phyloP scores from a whole-genome alignment of 1,140 invertebrate genomes.

The Diplogasteroides magnus region DNA sequence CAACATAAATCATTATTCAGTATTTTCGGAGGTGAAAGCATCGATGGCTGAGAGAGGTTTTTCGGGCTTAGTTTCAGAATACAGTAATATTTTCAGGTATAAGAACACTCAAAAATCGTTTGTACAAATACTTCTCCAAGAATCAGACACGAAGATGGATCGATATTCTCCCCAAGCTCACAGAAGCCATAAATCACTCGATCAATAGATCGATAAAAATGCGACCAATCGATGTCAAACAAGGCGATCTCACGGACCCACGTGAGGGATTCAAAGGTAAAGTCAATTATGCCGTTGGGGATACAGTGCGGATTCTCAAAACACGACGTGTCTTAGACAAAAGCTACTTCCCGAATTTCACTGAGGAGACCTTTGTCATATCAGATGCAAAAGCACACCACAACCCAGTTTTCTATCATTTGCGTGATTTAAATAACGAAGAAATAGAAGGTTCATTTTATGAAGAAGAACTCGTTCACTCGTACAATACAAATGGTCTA shows the following conservation, averaged over 20 bases:
- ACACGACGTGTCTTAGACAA: neutral
- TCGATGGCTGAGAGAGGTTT: neutral
- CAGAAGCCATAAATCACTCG: neutral
- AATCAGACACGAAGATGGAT: neutral
- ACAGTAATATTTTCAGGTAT: too few species aligned
- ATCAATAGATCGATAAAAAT: neutral
- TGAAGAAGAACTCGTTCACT: neutral
- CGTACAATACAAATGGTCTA: neutral
- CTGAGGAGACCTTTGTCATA: neutral
- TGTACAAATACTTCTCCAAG: neutral
- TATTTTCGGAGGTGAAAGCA: neutral
- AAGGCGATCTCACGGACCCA: neutral
- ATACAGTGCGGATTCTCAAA: neutral
- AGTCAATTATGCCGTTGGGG: neutral
- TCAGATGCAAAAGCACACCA: neutral
- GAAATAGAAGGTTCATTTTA: neutral
- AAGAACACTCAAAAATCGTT: neutral
- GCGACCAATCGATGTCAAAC: neutral
- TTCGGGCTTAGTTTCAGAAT: too few species aligned
- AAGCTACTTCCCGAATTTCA: neutral
- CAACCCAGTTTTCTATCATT: neutral
- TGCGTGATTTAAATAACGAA: neutral
- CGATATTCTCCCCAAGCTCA: neutral
- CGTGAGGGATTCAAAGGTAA: neutral
- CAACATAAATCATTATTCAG: neutral